phyloP scores from a whole-genome alignment of 2,113 vertebrate genomes.

The Hypocryptadius cinnamomeus region DNA sequence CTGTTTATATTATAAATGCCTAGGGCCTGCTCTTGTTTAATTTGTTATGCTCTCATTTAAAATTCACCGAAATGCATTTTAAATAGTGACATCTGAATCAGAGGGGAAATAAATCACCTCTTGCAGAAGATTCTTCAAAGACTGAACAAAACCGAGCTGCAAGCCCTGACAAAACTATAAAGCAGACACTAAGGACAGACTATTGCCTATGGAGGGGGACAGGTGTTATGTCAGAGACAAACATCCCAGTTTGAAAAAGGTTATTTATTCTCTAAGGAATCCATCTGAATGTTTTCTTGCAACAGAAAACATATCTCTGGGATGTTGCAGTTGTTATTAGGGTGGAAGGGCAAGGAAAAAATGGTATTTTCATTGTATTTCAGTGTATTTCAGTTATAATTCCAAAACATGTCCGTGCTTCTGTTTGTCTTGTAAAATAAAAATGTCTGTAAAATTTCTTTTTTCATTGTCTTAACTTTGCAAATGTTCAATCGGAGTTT shows the following conservation, averaged over 20 bases:
- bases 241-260: background rate
- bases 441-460: background rate
- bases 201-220: background rate
- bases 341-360: background rate
- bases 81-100: background rate
- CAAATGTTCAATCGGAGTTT: background rate
- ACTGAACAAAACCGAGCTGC: background rate
- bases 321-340: background rate
- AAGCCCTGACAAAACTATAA: background rate
- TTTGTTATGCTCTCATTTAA: background rate
- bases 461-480: background rate
- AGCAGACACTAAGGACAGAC: background rate
- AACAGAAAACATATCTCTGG: background rate
- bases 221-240: background rate
- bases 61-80: background rate
- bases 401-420: background rate
- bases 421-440: background rate
- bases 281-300: background rate
- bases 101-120: background rate
- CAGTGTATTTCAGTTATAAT: accelerated
- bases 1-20: background rate
- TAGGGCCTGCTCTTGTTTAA: background rate
- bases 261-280: background rate
- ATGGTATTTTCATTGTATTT: background rate
- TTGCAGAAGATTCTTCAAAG: background rate